Base-by-base conservation (phyloP, 30 jellyfish, hydroid and myxozoan genomes). In the Nemopilema nomurai region DNA sequence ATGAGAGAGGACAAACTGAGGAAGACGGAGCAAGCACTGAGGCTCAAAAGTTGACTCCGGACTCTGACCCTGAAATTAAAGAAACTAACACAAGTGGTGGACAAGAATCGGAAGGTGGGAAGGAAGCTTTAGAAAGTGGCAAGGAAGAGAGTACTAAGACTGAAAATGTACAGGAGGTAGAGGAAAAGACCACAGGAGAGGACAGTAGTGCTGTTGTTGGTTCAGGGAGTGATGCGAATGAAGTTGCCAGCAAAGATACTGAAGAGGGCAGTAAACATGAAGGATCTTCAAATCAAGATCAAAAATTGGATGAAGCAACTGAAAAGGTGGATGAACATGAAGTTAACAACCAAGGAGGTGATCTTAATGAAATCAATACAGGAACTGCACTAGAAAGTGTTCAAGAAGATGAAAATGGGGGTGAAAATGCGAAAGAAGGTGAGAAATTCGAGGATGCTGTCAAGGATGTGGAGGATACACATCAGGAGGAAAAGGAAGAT, bases 261-360 rank as follows among this genome's bases (percentile, higher is more conserved):
- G 57, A 41, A 41, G 57, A 41, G 57, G 57, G 9, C 57, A 41
- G 57, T 3, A 41, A 3, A 13, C 57, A 13, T n/a, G 13, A 41
- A 3, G 57, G 13, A 41, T 3, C 6, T 41, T 41, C 13, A 41
- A 41, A 41, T 13, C 6, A 13, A 3, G 57, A 41, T 6, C 57
- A 75, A 75, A 33, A 4, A 49, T 51, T 22, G 51, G 23, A 18
- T 18, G 1, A 1, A 16, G 83, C 23, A 41, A 13, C 9, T 25
- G 52, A 57, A n/a, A 57, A n/a, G 74, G 85, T 50, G 4, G 74
- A 75, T n/a, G 74, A 18, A n/a, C 4, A 1, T 13, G 85, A 19
- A 8, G 85, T 1, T 13, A 7, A 28, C 9, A 22, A 3, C 26
- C 6, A 28, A 26, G 80, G 4, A 7, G 80, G 22, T 63, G 72